Evolutionary conservation across 2,888 invertebrate genomes (phyloP), one percentile per base, ranked within the genome.

Genomic region (Atherix ibis): DNA sequence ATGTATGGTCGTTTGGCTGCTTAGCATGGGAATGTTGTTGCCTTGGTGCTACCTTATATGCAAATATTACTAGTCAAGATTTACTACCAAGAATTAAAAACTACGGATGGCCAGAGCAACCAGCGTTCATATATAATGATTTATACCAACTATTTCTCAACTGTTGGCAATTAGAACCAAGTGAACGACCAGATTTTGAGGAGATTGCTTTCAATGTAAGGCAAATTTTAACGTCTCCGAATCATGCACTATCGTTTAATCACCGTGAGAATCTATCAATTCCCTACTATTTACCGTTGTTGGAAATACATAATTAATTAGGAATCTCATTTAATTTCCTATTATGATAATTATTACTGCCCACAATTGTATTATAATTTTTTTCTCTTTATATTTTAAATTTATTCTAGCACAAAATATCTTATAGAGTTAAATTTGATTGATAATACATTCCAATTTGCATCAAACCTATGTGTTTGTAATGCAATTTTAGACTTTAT

Each of bases 1-100:
- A 85, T 49, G 69, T 83, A 4, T 88, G 87, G 87, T 78, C 84
- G 0, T 84, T 76, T 54, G 85, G 80, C 1, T 74, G 82, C 39
- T 54, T 85, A 9, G 62, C 85, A 40, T 88, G 87, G 87, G 88
- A 88, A 58, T 73, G 79, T 39, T 67, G 79, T 44, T 73, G 79
- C 4, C 62, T 87, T 49, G 85, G 79, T 24, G 85, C 73, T 2
- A 87, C 87, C 2, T 81, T 80, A 0, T 85, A 81, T 51, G 67
- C 73, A 2, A 72, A 73, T 46, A 65, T 80, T n/a, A 59, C 63
- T 4, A 73, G 67, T 38, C 70, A 70, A 46, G 79, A 81, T 47
- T 66, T 84, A 2, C 59, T 71, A 1, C 71, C 73, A 8, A 69
- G 79, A 34, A 66, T 85, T 9, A 63, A 73, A 40, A 67, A 72